Evolutionary conservation across 1,140 invertebrate genomes (phyloP).

Genomic region (Achatina immaculata): DNA sequence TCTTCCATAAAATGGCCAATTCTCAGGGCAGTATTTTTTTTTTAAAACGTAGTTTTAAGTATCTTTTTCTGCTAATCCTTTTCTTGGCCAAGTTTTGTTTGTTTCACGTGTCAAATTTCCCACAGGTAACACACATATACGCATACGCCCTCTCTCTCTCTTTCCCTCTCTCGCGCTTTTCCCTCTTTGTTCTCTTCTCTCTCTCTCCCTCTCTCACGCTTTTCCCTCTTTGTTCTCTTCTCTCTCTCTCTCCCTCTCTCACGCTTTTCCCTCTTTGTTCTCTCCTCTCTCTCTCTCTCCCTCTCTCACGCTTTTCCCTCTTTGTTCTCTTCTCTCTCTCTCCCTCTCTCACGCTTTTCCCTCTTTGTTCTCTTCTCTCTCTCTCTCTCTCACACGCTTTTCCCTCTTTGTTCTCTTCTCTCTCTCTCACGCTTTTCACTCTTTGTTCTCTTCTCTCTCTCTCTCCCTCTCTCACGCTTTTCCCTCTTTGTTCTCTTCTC

Average conservation of each 20-base stretch:
- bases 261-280: too few relatives aligned
- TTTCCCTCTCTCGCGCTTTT: not conserved
- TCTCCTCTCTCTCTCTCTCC: too few relatives aligned
- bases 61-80: not conserved
- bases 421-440: too few relatives aligned
- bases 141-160: conserved; percentile 15
- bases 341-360: too few relatives aligned
- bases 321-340: too few relatives aligned
- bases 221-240: conserved; percentile 16
- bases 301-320: too few relatives aligned
- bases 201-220: conserved; percentile 24
- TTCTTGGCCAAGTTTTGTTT: not conserved
- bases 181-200: conserved; percentile 1
- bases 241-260: conserved; percentile 11
- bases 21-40: not conserved
- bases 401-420: too few relatives aligned
- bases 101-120: not conserved
- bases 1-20: not conserved
- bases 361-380: too few relatives aligned
- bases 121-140: not conserved
- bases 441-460: too few relatives aligned
- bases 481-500: too few relatives aligned
- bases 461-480: too few relatives aligned
- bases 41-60: not conserved
- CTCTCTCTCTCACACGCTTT: too few relatives aligned